Evolutionary conservation across 1,140 invertebrate species (phyloP), one percentile per base, ranked within the genome.

Genomic region (Pomacea maculata): DNA sequence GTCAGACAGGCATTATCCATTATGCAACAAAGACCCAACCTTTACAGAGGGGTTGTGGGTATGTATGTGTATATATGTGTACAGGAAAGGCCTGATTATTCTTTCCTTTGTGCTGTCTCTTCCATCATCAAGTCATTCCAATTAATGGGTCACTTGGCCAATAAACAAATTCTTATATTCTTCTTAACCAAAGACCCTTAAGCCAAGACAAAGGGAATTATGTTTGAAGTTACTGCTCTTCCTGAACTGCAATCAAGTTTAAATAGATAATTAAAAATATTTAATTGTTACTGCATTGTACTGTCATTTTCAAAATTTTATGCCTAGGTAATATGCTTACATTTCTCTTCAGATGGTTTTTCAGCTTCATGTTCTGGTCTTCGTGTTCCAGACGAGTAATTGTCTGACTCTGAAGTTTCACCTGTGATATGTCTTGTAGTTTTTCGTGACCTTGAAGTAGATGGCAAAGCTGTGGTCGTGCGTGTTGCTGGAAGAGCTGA

Each of bases 381-480:
- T 25, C 68, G 63, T n/a, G 57, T 65, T 15, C 77, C 34, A 21
- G 80, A 71, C 25, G 67, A 25, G 19, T 65, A 19, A 5, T 29
- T 73, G 15, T 72, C 80, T 15, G 71, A 67, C 12, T 78, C 74
- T 21, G 79, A 65, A 15, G 71, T 55, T 12, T 79, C 71, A 52
- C 80, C 75, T n/a, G 74, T 75, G 34, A 86, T 86, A 76, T 87
- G 83, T 15, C 86, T 73, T 14, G 87, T 87, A 34, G 87, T 88
- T 75, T 88, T 88, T 25, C 86, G 81, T 17, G 86, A 85, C 76
- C 84, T 64, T 19, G 83, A 80, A 17, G 82, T 80, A 10, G 83
- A 83, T 3, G 84, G 82, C 6, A 80, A 71, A n/a, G 83, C 81
- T 8, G 82, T 83, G 54, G 84, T 83, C 19, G 78, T 82, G 21